Evolutionary conservation across 1,140 invertebrate genomes (phyloP), one percentile per base, ranked within the genome.

Genomic region (Platyura marginata): DNA sequence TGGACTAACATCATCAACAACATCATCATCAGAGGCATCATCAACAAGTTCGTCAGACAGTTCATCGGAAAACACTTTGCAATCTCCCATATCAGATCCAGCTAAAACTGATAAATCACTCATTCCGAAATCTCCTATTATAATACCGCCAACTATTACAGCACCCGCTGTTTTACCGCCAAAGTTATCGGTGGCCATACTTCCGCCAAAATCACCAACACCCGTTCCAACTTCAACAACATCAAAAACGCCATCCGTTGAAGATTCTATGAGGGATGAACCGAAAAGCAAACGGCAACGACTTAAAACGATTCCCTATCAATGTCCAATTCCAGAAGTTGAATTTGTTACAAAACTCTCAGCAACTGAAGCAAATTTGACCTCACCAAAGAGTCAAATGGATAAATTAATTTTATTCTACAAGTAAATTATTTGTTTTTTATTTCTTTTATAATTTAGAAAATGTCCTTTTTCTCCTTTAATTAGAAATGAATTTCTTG

Each of bases 361-460:
- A 21, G 66, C 69, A 1, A 75, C 71, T 13, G 63, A 65, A 2
- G 65, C 64, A 2, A 64, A 75, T 13, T 74, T 70, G 21, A 76
- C 74, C 25, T 65, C 72, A 9, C 59, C 66, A 1, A 76, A 73
- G 53, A 64, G 66, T 38, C 66, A 70, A 16, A 83, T 87, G 52
- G 84, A 89, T 43, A 87, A 87, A 60, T 72, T 87, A 20, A 82
- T 85, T 54, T 75, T 82, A 22, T 84, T 86, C 54, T 84, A 81
- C 56, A 83, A 81, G 79, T 83, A 68, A 65, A 70, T 66, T 49
- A 34, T 41, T 23, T 44, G 42, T 35, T 45, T 11, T 51, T 42
- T 48, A 34, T 13, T 32, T 16, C 16, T 40, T 25, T 44, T 5
- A 32, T 46, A 37, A 29, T 25, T 40, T 38, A 33, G 3, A 15